A percentile compares a stretch with the other conserved stretches of the same genome.
Evolutionary conservation across 2,113 vertebrate genomes (phyloP).

Genomic region (Psammodynastes pulverulentus): DNA sequence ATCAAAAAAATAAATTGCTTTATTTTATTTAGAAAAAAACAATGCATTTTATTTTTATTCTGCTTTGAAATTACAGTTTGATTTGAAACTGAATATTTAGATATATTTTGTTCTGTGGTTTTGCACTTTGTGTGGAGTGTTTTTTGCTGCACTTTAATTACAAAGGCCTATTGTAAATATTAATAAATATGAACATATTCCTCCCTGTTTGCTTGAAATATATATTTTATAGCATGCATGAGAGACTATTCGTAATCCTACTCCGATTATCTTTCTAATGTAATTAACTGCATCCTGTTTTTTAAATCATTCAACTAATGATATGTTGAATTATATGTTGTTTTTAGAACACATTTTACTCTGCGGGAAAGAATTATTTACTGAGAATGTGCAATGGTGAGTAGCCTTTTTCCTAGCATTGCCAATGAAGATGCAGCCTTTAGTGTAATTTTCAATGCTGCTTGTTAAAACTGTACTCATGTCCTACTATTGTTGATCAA

Average conservation of each 20-base stretch:
- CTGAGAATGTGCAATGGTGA: constrained; percentile 98
- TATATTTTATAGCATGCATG: neutral
- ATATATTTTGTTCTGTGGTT: neutral
- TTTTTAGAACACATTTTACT: constrained; percentile 91
- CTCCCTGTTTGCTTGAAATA: neutral
- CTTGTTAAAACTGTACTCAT: constrained; percentile 1
- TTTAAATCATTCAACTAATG: neutral
- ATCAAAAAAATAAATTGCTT: neutral
- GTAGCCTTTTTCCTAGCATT: constrained; percentile 42
- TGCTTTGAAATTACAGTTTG: neutral
- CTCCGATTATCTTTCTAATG: neutral
- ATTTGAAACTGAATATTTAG: neutral
- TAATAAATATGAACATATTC: neutral
- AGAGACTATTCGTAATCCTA: neutral
- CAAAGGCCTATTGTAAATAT: neutral
- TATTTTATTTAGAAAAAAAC: neutral
- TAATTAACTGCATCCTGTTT: constrained; percentile 3
- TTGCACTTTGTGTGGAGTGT: neutral
- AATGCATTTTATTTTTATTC: neutral
- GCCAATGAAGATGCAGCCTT: accelerated
- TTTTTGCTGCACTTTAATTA: neutral
- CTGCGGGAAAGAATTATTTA: constrained; percentile 97
- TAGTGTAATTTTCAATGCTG: neutral
- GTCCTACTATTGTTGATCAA: neutral
- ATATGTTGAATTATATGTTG: constrained; percentile 28